Conservation (phyloP, 2,797 vertebrate species). For the Melanotaenia boesemani region DNA sequence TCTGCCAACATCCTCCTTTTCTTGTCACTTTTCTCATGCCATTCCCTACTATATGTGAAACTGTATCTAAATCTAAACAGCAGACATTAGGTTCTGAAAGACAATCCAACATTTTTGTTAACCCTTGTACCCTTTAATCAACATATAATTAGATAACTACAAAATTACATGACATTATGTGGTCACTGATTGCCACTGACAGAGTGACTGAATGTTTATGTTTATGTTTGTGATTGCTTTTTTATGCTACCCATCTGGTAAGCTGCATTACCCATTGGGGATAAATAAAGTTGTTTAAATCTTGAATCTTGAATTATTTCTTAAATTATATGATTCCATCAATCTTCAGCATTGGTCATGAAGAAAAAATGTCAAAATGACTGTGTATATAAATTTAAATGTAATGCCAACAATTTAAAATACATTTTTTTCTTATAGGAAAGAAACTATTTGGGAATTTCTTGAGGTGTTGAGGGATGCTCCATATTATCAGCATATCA, state of each 20-base stretch:
- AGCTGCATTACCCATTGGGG: no score
- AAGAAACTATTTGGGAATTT: constrained; percentile 5
- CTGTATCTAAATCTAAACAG: constrained; percentile 12
- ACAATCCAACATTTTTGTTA: constrained; percentile 13
- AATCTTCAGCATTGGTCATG: constrained; percentile 11
- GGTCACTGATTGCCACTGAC: no score
- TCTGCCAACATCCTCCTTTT: not conserved
- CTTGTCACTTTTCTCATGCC: not conserved
- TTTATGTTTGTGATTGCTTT: no score
- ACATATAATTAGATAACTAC: constrained; percentile 33
- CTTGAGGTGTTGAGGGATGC: constrained; percentile 26
- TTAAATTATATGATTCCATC: constrained; percentile 29
- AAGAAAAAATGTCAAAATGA: not conserved
- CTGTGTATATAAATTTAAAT: constrained; percentile 27
- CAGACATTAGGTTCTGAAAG: constrained; percentile 13
- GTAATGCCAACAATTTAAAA: not conserved
- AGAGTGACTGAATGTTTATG: no score
- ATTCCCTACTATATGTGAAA: constrained; percentile 27
- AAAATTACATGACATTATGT: constrained; percentile 13
- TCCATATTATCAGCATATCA: constrained; percentile 41
- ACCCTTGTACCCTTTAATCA: constrained; percentile 33
- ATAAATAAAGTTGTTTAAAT: no score
- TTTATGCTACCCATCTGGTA: no score
- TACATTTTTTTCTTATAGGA: not conserved
- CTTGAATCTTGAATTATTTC: constrained; percentile 4